These are phyloP conservation scores for Masticophis lateralis DNA, from an alignment of 2,797 vertebrate species.

Conservation along the genomic window DNA sequence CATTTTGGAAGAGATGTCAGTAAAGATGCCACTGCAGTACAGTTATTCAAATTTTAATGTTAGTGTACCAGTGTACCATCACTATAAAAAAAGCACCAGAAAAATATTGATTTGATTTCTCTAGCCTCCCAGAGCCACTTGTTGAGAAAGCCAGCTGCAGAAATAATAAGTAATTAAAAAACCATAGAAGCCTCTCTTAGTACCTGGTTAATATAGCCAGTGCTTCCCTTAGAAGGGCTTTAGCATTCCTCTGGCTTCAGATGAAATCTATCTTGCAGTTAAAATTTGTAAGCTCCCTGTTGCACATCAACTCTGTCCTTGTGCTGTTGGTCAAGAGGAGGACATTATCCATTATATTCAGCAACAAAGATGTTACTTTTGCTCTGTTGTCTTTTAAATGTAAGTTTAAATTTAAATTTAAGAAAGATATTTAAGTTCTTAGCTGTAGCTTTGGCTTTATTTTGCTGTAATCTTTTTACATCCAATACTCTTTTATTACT, in stretches of 20 bases:
- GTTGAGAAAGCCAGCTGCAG: background rate
- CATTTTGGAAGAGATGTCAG: background rate
- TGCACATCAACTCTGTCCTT: background rate
- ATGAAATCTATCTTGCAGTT: background rate
- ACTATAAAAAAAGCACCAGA: background rate
- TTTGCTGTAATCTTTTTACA: background rate
- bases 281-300: background rate
- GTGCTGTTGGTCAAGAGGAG: background rate
- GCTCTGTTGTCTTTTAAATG: too few species aligned
- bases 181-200: background rate
- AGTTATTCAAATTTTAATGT: background rate
- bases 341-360: background rate
- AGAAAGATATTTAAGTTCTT: background rate
- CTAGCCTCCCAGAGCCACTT: too few species aligned
- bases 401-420: background rate
- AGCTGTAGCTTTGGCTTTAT: background rate
- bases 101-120: background rate
- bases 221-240: background rate
- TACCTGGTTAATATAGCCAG: background rate
- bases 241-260: background rate
- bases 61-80: background rate
- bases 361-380: background rate
- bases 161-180: background rate
- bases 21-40: background rate
- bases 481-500: background rate